These are phyloP conservation scores for Gastrophysa polygoni DNA, from an alignment of 2,888 invertebrate genomes.

Conservation along the genomic window DNA sequence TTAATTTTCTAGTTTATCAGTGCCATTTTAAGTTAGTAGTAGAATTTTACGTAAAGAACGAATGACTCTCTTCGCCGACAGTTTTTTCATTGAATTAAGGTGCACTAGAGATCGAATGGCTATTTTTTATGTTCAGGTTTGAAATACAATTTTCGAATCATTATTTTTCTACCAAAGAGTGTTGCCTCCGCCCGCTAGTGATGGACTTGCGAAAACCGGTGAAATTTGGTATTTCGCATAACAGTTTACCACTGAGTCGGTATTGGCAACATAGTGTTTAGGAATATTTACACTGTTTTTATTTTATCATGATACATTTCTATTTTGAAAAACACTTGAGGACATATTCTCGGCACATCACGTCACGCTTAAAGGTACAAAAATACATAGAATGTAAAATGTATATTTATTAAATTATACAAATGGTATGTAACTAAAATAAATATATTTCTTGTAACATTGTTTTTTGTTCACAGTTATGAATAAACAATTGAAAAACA, in stretches of 20 bases:
- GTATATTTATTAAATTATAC: conserved; percentile 38
- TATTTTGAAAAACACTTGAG: not conserved
- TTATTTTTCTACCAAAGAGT: too few relatives aligned
- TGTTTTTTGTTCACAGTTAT: conserved; percentile 33
- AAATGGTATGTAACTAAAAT: conserved; percentile 41
- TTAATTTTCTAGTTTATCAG: conserved; percentile 11
- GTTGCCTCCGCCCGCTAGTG: too few relatives aligned
- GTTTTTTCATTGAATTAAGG: not conserved
- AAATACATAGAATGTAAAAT: conserved; percentile 28
- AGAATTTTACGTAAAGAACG: not conserved
- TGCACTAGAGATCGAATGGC: too few relatives aligned
- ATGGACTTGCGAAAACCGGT: too few relatives aligned
- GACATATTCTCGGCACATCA: conserved; percentile 13
- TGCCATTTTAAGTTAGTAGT: not conserved
- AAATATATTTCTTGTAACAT: conserved; percentile 39
- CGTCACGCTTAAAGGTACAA: conserved; percentile 33
- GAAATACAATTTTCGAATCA: too few relatives aligned
- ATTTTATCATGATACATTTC: not conserved
- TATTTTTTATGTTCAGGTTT: too few relatives aligned
- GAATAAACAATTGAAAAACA: conserved; percentile 35
- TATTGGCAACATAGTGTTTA: too few relatives aligned
- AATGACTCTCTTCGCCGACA: not conserved
- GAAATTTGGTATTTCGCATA: too few relatives aligned
- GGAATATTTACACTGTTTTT: not conserved
- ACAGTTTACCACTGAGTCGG: too few relatives aligned